Conservation (phyloP, 2,797 vertebrate species). For the Syncerus caffer region DNA sequence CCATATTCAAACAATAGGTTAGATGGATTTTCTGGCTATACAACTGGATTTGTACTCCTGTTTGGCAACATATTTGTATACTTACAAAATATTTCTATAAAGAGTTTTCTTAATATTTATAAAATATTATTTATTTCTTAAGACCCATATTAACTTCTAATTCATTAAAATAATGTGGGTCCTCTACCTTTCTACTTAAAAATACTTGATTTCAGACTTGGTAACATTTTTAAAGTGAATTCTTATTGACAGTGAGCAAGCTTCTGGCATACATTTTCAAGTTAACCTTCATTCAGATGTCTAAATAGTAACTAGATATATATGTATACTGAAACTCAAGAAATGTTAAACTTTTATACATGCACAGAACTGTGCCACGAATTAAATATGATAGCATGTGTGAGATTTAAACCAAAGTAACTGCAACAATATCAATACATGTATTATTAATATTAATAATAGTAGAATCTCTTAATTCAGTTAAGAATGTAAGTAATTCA, state of each 20-base stretch:
- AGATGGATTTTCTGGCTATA: background rate
- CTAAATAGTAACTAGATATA: background rate
- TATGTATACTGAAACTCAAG: background rate
- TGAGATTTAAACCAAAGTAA: background rate
- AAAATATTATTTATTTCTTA: slow-evolving; percentile 11
- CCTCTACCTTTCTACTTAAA: background rate
- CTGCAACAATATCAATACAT: background rate
- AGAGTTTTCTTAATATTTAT: background rate
- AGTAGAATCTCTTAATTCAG: background rate
- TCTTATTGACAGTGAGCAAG: background rate
- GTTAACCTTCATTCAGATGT: background rate
- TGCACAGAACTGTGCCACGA: background rate
- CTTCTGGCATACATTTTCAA: background rate
- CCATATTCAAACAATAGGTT: background rate
- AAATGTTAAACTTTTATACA: background rate
- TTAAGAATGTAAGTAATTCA: background rate
- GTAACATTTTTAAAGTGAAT: background rate
- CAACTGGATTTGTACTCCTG: background rate
- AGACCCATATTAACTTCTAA: background rate
- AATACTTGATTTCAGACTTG: background rate
- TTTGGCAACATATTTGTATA: background rate
- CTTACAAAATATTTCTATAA: background rate
- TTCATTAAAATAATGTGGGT: background rate
- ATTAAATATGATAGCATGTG: background rate
- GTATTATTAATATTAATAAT: background rate